Base-by-base conservation (phyloP, 1,140 invertebrate species). In the Aphidius ervi region DNA sequence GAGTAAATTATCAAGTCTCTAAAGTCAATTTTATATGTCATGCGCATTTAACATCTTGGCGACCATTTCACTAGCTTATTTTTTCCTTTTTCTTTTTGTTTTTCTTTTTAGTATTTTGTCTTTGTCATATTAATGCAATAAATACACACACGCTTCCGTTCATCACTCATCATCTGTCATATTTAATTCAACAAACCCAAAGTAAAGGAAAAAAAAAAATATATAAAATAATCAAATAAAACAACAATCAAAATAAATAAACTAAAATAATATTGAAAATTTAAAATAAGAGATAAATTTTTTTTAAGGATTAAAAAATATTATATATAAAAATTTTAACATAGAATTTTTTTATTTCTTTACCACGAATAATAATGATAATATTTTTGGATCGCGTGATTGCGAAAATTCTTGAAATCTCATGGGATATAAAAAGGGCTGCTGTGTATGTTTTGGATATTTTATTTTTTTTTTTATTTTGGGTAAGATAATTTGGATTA, bases 341-440 rank as follows among this genome's bases (percentile, higher is more conserved):
- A 23, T 54, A 16, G 47, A 69, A 72, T 16, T 16, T 16, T 16
- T 16, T 16, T 16, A 69, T 68, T 74, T 74, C n/a, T 41, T 41
- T 76, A 75, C 74, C 72, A 68, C 69, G 74, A 76, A 76, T 74
- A 65, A 72, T 70, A 73, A 16, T 16, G 16, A 16, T 16, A 16
- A 16, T 16, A 16, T 70, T 66, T 66, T 62, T 66, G 70, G 63
- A 71, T 76, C 70, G 74, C 73, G 74, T 76, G 74, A 76, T 72
- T 64, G 67, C 66, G 56, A 16, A 56, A 71, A 62, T 71, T 68
- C 56, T 66, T 67, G 63, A 73, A 71, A 70, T 67, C 61, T 59
- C 54, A 61, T 68, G 62, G 67, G 60, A 58, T 64, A 70, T 69
- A 69, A 70, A 69, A 46, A 59, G 56, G 52, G 56, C 52, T 40